Evolutionary conservation across 2,888 invertebrate species (phyloP), one percentile per base, ranked within the genome.

Genomic region (Phragmatobia fuliginosa): DNA sequence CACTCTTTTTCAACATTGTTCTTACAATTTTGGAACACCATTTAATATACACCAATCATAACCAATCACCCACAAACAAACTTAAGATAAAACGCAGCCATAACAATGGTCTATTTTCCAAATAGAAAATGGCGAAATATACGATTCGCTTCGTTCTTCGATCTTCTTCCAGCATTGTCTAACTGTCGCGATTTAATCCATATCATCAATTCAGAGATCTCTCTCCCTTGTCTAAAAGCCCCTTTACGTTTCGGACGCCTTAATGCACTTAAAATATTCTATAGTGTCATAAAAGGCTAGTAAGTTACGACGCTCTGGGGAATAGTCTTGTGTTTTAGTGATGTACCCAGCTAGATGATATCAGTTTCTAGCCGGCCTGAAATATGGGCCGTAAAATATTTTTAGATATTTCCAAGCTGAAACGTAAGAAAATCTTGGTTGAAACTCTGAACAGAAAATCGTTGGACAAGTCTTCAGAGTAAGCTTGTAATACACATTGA

Each of bases 241-340:
- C 62, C 67, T 74, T 80, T 74, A 76, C 72, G 71, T 79, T 83
- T 81, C 75, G 82, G 83, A 78, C 77, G 87, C 84, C 87, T 88
- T 89, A 89, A 89, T 90, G 90, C 89, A 90, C 89, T 92, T 91
- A 91, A 92, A 92, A 92, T 92, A 93, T 93, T 92, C 91, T 87
- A 91, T 88, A 88, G 88, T 90, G 88, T 90, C 91, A 91, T 93
- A 93, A 92, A 93, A 91, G 86, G 84, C 84, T 85, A 81, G 83
- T 90, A 88, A 93, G 85, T 90, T 91, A 93, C 87, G 90, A 79
- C 80, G 76, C 90, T 79, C 88, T 62, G 49, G 76, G 88, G 92
- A 87, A 82, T 81, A 75, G 68, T 79, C 75, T 71, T 67, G 68
- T 72, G 74, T 81, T 78, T 74, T 78, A 82, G 82, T 81, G 82